Evolutionary conservation across 1,140 invertebrate species (phyloP), one percentile per base, ranked within the genome.

Genomic region (Parasteatoda tepidariorum): DNA sequence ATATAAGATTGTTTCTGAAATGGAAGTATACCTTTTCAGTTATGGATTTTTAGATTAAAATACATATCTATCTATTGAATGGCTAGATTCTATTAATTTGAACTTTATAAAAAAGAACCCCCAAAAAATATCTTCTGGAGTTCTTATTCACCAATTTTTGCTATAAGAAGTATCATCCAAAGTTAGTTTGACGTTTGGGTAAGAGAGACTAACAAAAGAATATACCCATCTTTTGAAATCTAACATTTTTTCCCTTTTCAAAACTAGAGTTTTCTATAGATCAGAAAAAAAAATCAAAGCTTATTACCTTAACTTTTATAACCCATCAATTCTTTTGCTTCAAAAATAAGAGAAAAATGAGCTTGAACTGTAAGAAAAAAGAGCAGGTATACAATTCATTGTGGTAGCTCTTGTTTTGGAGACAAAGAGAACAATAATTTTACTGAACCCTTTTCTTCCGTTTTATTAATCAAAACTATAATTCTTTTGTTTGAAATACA

Each of bases 281-380:
- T 24, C 30, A 22, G 28, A 55, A 55, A 54, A 15, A 48, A 55
- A 24, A 61, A 59, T 34, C 70, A 74, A 34, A 34, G 70, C 70
- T 74, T 74, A 74, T 74, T 74, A 74, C 30, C 70, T 74, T 74
- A 74, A 74, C 70, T 74, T 61, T 74, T 74, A 74, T 74, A 74
- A 74, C 30, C 54, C 30, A 57, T 74, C 54, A 74, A 24, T 33
- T 31, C 70, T 2, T 61, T 61, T 74, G 33, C 55, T 59, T 61
- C 38, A 18, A 24, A 55, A 71, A 55, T 71, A 71, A 74, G 55
- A 61, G 30, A 59, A 61, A 59, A 74, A 26, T 30, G 55, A 34
- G n/a, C 33, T 33, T 18, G 54, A 61, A 59, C 30, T 18, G 28
- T 59, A 18, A 28, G 15, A 55, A 54, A 34, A 55, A 71, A 71